A percentile compares a stretch with the other conserved stretches of the same genome.
phyloP scores from a whole-genome alignment of 1,140 invertebrate species.

The Trichonephila clavata region DNA sequence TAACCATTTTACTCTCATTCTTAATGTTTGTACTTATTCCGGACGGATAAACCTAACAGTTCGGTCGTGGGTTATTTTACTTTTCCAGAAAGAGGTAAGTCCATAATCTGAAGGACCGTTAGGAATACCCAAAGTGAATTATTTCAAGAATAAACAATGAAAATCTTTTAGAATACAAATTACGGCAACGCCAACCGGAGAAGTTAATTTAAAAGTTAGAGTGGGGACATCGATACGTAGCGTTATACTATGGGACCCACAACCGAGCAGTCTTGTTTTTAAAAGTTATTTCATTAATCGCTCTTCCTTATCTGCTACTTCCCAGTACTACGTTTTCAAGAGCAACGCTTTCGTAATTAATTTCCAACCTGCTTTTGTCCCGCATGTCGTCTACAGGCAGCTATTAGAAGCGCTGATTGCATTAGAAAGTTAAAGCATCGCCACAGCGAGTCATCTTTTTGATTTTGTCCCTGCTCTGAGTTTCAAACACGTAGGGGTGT shows the following conservation, averaged over 20 bases:
- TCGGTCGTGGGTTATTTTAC: not conserved
- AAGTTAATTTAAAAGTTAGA: conserved; percentile 67
- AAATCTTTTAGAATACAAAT: conserved; percentile 23
- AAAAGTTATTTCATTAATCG: conserved; percentile 73
- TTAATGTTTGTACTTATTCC: not conserved
- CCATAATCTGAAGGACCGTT: conserved; percentile 48
- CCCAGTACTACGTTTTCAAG: conserved; percentile 20
- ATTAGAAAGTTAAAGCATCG: conserved; percentile 26
- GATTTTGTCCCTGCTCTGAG: conserved; percentile 1
- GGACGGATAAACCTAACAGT: not conserved
- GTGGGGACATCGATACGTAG: conserved; percentile 56
- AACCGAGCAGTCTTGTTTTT: conserved; percentile 36
- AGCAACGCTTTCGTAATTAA: conserved; percentile 64
- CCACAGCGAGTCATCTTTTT: conserved; percentile 10
- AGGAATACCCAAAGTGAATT: not conserved
- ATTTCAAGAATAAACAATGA: conserved; percentile 17
- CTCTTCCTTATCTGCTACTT: conserved; percentile 54
- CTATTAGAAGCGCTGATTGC: conserved; percentile 59
- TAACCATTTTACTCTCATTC: not conserved
- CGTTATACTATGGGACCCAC: conserved; percentile 14
- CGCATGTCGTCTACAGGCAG: conserved; percentile 44
- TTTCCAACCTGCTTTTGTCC: conserved; percentile 66
- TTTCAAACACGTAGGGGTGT: conserved; percentile 16
- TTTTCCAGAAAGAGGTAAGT: not conserved
- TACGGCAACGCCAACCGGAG: conserved; percentile 26